Conservation (phyloP, 2,888 invertebrate species). For the Uloborus plumipes region DNA sequence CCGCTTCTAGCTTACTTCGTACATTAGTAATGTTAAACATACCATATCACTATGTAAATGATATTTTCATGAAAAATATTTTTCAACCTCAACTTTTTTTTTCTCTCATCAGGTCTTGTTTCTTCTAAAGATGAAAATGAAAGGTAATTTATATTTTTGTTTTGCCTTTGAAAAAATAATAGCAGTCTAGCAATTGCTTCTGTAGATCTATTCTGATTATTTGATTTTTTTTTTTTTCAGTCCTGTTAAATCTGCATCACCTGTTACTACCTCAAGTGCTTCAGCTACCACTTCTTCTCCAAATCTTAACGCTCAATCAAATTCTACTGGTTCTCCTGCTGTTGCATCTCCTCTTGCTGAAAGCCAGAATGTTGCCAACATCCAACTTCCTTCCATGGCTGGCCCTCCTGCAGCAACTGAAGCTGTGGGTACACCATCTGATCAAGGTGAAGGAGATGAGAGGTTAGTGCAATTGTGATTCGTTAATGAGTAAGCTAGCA, state of each 20-base stretch:
- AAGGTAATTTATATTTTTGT: constrained; percentile 38
- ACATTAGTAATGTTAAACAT: no score
- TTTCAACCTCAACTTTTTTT: background rate
- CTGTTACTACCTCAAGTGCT: background rate
- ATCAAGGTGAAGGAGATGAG: constrained; percentile 49
- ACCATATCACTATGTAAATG: no score
- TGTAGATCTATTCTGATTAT: background rate
- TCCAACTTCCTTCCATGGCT: constrained; percentile 63
- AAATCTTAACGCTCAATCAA: background rate
- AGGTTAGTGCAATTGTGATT: constrained; percentile 16
- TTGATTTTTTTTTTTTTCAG: no score
- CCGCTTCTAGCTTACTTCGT: no score
- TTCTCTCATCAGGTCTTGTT: constrained; percentile 76
- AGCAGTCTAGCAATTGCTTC: background rate
- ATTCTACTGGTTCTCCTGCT: constrained; percentile 25
- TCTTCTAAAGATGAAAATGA: constrained; percentile 78
- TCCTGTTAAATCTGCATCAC: constrained; percentile 11
- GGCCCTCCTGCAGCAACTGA: constrained; percentile 24
- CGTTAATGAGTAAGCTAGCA: no score
- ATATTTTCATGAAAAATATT: no score
- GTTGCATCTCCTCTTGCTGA: constrained; percentile 50
- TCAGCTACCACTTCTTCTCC: constrained; percentile 17
- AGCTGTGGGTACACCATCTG: constrained; percentile 40
- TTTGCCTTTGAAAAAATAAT: background rate
- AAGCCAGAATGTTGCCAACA: constrained; percentile 58